Conservation (phyloP, 2,888 invertebrate species). For the Abrostola triplasia region DNA sequence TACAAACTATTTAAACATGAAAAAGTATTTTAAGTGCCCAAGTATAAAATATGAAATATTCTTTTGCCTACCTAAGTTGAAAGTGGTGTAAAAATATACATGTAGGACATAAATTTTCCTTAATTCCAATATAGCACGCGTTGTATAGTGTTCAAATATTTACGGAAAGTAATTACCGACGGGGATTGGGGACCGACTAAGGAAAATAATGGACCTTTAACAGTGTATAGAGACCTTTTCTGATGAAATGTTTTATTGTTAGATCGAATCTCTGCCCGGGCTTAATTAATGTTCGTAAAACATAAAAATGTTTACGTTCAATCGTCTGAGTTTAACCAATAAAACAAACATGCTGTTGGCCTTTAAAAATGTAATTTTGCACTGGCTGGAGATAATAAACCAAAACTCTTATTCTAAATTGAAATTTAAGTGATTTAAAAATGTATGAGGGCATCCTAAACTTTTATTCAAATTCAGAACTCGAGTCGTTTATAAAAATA, state of each 20-base stretch:
- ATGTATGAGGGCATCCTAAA: too few species aligned
- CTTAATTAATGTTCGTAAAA: background rate
- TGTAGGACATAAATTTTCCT: slow-evolving; percentile 21
- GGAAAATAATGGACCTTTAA: slow-evolving; percentile 8
- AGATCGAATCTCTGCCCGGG: background rate
- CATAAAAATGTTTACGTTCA: background rate
- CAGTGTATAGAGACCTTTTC: background rate
- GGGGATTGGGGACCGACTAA: slow-evolving; percentile 8
- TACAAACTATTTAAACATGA: too few species aligned
- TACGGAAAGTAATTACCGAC: slow-evolving; percentile 35
- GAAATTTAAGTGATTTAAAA: too few species aligned
- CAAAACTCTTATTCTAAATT: too few species aligned
- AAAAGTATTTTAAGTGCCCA: too few species aligned
- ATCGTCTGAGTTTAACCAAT: background rate
- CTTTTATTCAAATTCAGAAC: too few species aligned
- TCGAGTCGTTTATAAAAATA: too few species aligned
- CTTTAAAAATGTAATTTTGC: too few species aligned
- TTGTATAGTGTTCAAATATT: slow-evolving; percentile 38
- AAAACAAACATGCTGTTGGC: too few species aligned
- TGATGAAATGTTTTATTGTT: background rate
- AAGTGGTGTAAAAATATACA: slow-evolving; percentile 31
- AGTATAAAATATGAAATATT: too few species aligned
- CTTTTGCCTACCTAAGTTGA: slow-evolving; percentile 3
- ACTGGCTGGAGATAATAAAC: too few species aligned
- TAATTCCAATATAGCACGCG: slow-evolving; percentile 29